Base-by-base conservation (phyloP, 2,113 vertebrate species). In the Saimiri boliviensis region DNA sequence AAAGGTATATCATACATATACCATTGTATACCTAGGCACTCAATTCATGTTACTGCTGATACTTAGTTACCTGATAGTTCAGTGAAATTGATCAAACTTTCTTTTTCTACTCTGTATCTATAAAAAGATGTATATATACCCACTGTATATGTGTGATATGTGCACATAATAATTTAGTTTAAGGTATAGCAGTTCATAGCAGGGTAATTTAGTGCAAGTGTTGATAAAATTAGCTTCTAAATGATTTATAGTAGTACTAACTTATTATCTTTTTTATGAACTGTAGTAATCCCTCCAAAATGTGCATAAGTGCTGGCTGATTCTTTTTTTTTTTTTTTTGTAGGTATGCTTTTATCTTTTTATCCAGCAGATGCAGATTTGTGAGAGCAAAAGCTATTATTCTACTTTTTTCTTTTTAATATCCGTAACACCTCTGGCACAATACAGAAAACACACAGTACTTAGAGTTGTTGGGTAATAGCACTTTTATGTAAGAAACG, bases 331-430 rank as follows among this genome's bases (percentile, higher is more conserved):
- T 42, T 42, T 42, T 42, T 42, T 42, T 42, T 42, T 3, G n/a
- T 6, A 47, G 12, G 35, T 45, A 35, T 73, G 1, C 45, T 37
- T 76, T 94, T 90, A 14, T 77, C 21, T 80, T 80, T 12, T 10
- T 40, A 80, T 79, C 4, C 11, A 27, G 42, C 32, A 84, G 45
- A n/a, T 66, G 80, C 5, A 71, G 37, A 40, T 58, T 85, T 85
- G 17, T 79, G 32, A 56, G 40, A 58, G 30, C 10, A 70, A 84
- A 84, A 40, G 19, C 35, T 84, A 68, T 58, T 86, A 37, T 83
- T 80, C 20, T 52, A 14, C 35, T 54, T 63, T 35, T 49, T 93
- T 42, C 10, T 93, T 97, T 97, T 92, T 52, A 76, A 42, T 90
- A 35, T 94, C 30, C 8, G 42, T 12, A 90, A 3, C n/a, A 92